These are phyloP conservation scores for Eremobia ochroleuca DNA, from an alignment of 2,888 invertebrate genomes.

Conservation along the genomic window DNA sequence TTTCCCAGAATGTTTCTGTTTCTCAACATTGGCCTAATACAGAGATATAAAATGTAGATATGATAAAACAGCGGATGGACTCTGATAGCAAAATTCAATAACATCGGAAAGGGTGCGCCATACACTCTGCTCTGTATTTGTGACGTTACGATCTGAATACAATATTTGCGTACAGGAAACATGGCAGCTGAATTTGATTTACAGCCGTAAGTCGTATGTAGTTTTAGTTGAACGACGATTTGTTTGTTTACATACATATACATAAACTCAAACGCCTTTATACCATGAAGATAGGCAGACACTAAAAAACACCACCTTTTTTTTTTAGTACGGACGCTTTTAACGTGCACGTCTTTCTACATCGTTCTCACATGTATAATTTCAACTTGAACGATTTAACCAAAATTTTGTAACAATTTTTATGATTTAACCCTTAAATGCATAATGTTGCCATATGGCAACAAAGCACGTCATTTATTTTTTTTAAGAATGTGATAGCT, in stretches of 20 bases:
- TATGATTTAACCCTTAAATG: no score
- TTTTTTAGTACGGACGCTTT: no score
- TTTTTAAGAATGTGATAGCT: no score
- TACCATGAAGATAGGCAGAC: not conserved
- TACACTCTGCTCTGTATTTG: slow-evolving; percentile 35
- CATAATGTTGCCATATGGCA: no score
- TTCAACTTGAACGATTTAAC: no score
- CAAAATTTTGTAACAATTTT: no score
- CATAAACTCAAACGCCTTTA: no score
- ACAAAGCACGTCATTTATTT: no score
- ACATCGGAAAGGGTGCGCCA: slow-evolving; percentile 43
- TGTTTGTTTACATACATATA: not conserved
- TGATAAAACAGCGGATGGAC: slow-evolving; percentile 32
- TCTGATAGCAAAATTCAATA: slow-evolving; percentile 52
- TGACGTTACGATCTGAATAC: slow-evolving; percentile 34
- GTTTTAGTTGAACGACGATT: not conserved
- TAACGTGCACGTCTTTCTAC: no score
- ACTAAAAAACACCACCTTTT: no score
- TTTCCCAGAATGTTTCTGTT: slow-evolving; percentile 3
- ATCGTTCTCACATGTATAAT: no score
- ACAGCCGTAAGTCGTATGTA: not conserved
- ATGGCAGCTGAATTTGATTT: slow-evolving; percentile 34
- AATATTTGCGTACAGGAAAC: slow-evolving; percentile 38
- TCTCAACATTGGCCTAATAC: slow-evolving; percentile 3
- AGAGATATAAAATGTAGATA: slow-evolving; percentile 40